A percentile compares a stretch with the other conserved stretches of the same genome.
Evolutionary conservation across 1,140 invertebrate species (phyloP).

Genomic region (Planococcus citri): DNA sequence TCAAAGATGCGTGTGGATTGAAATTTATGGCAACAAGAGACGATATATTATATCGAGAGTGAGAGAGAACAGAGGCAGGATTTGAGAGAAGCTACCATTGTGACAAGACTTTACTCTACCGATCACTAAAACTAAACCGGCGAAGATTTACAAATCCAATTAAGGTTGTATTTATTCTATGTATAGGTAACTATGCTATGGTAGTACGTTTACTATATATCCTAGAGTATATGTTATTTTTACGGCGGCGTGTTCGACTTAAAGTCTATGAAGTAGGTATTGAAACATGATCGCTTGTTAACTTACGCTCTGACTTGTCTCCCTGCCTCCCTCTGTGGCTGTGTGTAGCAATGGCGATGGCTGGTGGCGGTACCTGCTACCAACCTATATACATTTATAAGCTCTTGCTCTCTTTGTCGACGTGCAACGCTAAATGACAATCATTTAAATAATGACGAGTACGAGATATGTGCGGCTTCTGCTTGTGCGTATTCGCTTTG

Average conservation of each 20-base stretch:
- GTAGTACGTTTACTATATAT: too few relatives aligned
- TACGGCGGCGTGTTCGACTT: background rate
- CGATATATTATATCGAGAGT: background rate
- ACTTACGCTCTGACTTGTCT: too few relatives aligned
- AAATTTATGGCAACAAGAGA: background rate
- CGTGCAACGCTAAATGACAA: slow-evolving; percentile 1
- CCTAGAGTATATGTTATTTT: too few relatives aligned
- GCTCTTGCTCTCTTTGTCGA: background rate
- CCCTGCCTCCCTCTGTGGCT: too few relatives aligned
- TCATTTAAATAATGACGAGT: background rate
- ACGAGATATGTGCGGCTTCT: background rate
- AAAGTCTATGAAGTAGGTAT: background rate
- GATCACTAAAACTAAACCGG: background rate
- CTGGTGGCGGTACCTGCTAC: too few relatives aligned
- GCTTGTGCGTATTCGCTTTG: background rate
- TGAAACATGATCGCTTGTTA: slow-evolving; percentile 6
- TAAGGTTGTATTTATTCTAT: background rate
- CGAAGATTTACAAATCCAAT: background rate
- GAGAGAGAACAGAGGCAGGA: too few relatives aligned
- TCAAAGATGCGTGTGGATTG: background rate
- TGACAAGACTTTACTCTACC: background rate
- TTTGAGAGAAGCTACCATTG: background rate
- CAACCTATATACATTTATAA: too few relatives aligned
- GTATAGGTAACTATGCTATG: too few relatives aligned
- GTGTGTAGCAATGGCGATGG: too few relatives aligned